Percentiles rank a stretch among this genome's conserved stretches.
Conservation (phyloP, 2,888 invertebrate genomes). For the Drosophila barbarae region DNA sequence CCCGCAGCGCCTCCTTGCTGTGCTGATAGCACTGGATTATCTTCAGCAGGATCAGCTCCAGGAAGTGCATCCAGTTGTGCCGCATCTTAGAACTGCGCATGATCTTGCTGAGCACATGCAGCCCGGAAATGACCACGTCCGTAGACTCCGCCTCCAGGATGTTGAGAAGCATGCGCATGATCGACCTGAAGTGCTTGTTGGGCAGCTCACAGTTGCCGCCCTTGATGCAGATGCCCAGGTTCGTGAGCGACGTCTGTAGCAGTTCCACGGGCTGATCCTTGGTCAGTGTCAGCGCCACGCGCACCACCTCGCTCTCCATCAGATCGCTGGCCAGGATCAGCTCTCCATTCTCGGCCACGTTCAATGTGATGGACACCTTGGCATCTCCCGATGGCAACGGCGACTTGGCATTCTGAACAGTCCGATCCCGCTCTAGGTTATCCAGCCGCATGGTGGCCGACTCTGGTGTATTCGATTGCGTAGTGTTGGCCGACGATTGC, state of each 20-base stretch:
- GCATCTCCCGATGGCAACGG: slow-evolving; percentile 32
- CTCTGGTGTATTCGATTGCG: slow-evolving; percentile 80
- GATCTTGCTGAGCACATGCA: slow-evolving; percentile 91
- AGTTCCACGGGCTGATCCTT: slow-evolving; percentile 75
- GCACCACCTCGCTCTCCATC: slow-evolving; percentile 80
- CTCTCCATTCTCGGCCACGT: slow-evolving; percentile 82
- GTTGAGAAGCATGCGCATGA: slow-evolving; percentile 88
- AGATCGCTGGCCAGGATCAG: slow-evolving; percentile 82
- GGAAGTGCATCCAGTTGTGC: slow-evolving; percentile 91
- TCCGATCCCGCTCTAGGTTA: slow-evolving; percentile 42
- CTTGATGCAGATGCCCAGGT: slow-evolving; percentile 80
- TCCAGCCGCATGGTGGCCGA: slow-evolving; percentile 79
- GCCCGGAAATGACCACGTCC: slow-evolving; percentile 87
- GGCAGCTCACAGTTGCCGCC: slow-evolving; percentile 81
- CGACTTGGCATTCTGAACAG: slow-evolving; percentile 38
- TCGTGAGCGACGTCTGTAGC: slow-evolving; percentile 79
- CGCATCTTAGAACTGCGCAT: slow-evolving; percentile 88
- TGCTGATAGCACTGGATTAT: slow-evolving; percentile 92
- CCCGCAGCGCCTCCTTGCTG: slow-evolving; percentile 87
- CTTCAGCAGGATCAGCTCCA: slow-evolving; percentile 93
- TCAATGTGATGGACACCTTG: slow-evolving; percentile 76
- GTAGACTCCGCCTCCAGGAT: slow-evolving; percentile 82
- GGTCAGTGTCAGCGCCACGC: slow-evolving; percentile 77
- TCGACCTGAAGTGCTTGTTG: slow-evolving; percentile 82
- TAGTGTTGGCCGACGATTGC: slow-evolving; percentile 80